Evolutionary conservation across 2,888 invertebrate genomes (phyloP).

Genomic region (Belgica antarctica): DNA sequence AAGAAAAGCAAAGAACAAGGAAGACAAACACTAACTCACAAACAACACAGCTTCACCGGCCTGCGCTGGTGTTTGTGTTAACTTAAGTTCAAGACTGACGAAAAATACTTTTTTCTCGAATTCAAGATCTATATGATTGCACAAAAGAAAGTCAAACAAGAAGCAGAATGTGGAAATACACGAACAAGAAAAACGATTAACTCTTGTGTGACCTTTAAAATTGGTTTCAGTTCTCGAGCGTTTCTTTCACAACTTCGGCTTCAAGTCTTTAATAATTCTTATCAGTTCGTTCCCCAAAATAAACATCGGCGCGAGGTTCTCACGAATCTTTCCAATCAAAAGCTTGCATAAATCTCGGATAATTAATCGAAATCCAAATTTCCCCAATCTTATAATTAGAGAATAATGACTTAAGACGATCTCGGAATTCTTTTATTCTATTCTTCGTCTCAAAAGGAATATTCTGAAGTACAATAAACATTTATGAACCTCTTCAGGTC

Average conservation of each 20-base stretch:
- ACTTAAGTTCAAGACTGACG: background rate
- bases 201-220: background rate
- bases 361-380: background rate
- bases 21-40: background rate
- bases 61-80: background rate
- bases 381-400: background rate
- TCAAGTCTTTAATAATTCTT: background rate
- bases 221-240: background rate
- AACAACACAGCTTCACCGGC: background rate
- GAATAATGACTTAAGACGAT: background rate
- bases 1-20: background rate
- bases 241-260: background rate
- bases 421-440: background rate
- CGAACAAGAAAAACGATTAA: background rate
- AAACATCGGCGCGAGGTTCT: background rate
- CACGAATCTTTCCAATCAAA: background rate
- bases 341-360: background rate
- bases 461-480: background rate
- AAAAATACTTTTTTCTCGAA: background rate
- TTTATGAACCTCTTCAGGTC: constrained; percentile 23
- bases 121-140: background rate
- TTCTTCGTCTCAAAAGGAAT: background rate
- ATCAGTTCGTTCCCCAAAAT: background rate
- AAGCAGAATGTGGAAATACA: constrained; percentile 6
- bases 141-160: constrained; percentile 25